Evolutionary conservation across 2,888 invertebrate species (phyloP).

Genomic region (Oscheius sp.): DNA sequence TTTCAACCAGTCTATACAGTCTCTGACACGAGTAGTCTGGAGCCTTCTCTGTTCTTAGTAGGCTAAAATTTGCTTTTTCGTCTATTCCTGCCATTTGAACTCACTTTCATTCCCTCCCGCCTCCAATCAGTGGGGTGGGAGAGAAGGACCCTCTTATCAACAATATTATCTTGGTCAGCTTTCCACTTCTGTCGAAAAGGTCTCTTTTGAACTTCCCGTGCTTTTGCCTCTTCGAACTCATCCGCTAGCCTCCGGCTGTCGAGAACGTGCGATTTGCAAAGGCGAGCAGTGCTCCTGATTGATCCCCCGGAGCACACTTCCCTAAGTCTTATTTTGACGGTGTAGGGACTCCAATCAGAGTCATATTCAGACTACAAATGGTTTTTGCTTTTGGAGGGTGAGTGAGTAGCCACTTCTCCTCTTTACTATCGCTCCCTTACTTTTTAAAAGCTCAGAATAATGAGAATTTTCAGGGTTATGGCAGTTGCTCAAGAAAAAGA

Average conservation of each 20-base stretch:
- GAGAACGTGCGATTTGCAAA: constrained; percentile 33
- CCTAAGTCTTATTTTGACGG: constrained; percentile 1
- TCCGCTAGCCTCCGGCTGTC: constrained; percentile 8
- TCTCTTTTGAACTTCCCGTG: no score
- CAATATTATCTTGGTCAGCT: no score
- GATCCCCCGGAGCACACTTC: constrained; percentile 33
- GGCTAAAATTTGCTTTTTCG: no score
- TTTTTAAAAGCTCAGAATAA: not conserved
- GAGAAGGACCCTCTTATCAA: no score
- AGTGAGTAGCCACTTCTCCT: not conserved
- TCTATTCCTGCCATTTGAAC: no score
- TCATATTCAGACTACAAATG: constrained; percentile 6
- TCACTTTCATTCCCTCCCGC: no score
- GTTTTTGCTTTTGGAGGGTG: constrained; percentile 29
- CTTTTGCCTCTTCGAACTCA: no score
- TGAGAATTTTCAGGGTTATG: constrained; percentile 32
- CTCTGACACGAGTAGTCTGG: no score
- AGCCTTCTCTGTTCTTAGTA: no score
- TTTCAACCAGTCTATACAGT: not conserved
- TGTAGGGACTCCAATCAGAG: not conserved
- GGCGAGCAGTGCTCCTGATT: constrained; percentile 29
- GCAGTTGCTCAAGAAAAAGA: constrained; percentile 36
- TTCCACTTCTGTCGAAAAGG: no score
- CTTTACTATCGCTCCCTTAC: not conserved
- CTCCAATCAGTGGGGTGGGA: no score